A percentile compares a stretch with the other conserved stretches of the same genome.
Conservation (phyloP, 2,888 invertebrate genomes). For the Ormyrus pomaceus region DNA sequence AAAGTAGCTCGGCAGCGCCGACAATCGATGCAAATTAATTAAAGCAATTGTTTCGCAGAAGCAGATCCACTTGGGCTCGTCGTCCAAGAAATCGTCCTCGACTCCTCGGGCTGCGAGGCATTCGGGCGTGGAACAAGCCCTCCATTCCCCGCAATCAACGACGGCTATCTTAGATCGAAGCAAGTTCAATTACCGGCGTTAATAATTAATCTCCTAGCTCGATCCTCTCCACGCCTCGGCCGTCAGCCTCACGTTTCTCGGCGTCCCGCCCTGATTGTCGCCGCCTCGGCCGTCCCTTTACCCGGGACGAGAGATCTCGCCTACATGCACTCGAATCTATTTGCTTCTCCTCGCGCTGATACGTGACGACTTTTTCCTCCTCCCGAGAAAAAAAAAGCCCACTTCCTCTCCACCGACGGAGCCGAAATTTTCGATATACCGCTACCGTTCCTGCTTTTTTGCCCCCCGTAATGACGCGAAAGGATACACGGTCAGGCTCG, state of each 20-base stretch:
- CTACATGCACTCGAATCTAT: slow-evolving; percentile 14
- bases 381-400: not conserved
- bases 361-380: slow-evolving; percentile 19
- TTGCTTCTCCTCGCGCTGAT: slow-evolving; percentile 6
- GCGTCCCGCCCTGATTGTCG: not conserved
- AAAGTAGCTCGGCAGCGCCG: no score
- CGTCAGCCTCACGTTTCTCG: not conserved
- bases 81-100: not conserved
- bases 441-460: not conserved
- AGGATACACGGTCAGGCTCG: slow-evolving; percentile 46
- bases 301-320: slow-evolving; percentile 24
- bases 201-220: slow-evolving; percentile 69
- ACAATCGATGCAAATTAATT: slow-evolving; percentile 33
- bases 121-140: slow-evolving; percentile 34
- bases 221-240: slow-evolving; percentile 56
- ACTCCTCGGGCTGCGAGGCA: not conserved
- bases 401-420: slow-evolving; percentile 6
- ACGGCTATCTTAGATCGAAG: slow-evolving; percentile 71
- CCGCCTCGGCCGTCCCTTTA: not conserved
- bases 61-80: not conserved
- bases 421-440: not conserved
- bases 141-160: slow-evolving; percentile 47
- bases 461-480: not conserved
- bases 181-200: slow-evolving; percentile 72
- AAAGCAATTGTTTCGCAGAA: slow-evolving; percentile 40